A percentile compares a stretch with the other conserved stretches of the same genome.
Evolutionary conservation across 1,140 invertebrate species (phyloP).

Genomic region (Anoplophora glabripennis): DNA sequence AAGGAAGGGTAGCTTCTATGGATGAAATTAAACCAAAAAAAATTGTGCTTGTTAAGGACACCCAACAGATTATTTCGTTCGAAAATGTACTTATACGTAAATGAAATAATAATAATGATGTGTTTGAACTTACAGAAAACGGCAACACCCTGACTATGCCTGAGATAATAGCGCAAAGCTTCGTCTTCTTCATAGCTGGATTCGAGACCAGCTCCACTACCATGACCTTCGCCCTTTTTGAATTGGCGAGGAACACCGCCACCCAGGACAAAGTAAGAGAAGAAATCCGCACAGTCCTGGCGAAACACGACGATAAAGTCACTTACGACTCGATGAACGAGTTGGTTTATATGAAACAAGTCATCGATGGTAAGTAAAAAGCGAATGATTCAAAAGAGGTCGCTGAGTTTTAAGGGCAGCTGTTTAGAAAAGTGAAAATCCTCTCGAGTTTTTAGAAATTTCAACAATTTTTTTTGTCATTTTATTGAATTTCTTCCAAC

Average conservation of each 20-base stretch:
- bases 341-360: conserved; percentile 46
- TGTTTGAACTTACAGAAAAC: too few relatives aligned
- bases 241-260: conserved; percentile 55
- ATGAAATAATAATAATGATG: too few relatives aligned
- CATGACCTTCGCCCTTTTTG: conserved; percentile 54
- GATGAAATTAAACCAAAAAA: too few relatives aligned
- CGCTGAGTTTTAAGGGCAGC: too few relatives aligned
- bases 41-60: not conserved
- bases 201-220: conserved; percentile 61
- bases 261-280: conserved; percentile 53
- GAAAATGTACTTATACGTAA: too few relatives aligned
- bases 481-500: too few relatives aligned
- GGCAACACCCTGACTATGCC: conserved; percentile 14
- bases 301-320: conserved; percentile 46
- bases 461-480: too few relatives aligned
- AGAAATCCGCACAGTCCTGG: conserved; percentile 53
- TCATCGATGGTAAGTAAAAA: conserved; percentile 45
- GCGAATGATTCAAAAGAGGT: too few relatives aligned
- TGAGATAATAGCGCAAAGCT: conserved; percentile 51
- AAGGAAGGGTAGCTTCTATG: too few relatives aligned
- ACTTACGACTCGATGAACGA: conserved; percentile 52
- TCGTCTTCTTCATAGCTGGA: conserved; percentile 57
- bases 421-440: too few relatives aligned
- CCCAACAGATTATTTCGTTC: too few relatives aligned
- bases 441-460: too few relatives aligned